A percentile compares a stretch with the other conserved stretches of the same genome.
Conservation (phyloP, 2,797 vertebrate species). For the Schizopygopsis malacanthus region DNA sequence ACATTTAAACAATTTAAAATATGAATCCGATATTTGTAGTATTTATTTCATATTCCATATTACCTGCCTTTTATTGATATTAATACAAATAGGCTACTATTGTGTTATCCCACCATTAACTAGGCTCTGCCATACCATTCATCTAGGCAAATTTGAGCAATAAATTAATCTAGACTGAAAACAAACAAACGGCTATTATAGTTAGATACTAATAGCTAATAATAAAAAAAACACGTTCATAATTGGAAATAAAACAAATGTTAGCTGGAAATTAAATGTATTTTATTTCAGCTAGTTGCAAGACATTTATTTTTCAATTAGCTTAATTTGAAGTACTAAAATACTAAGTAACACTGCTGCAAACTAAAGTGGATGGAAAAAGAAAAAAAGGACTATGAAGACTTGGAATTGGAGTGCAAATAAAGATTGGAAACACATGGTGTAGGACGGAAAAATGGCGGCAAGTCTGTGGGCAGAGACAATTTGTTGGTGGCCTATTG, state of each 20-base stretch:
- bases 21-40: neutral
- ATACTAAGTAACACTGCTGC: neutral
- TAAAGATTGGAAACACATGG: constrained; percentile 22
- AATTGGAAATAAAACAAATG: no score
- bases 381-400: neutral
- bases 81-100: neutral
- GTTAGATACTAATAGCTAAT: neutral
- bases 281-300: neutral
- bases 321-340: neutral
- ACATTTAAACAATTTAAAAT: neutral
- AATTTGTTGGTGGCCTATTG: constrained; percentile 19
- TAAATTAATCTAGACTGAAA: no score
- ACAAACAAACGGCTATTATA: neutral
- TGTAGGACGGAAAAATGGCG: constrained; percentile 1
- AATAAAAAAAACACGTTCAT: neutral
- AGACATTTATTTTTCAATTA: neutral
- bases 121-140: neutral
- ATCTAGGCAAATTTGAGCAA: neutral
- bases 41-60: neutral
- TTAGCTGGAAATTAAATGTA: no score
- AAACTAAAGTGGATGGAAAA: neutral
- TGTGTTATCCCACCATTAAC: neutral
- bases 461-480: neutral
- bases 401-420: neutral
- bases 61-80: neutral